A percentile compares a stretch with the other conserved stretches of the same genome.
Conservation (phyloP, 2,888 invertebrate genomes). For the Hedya salicella region DNA sequence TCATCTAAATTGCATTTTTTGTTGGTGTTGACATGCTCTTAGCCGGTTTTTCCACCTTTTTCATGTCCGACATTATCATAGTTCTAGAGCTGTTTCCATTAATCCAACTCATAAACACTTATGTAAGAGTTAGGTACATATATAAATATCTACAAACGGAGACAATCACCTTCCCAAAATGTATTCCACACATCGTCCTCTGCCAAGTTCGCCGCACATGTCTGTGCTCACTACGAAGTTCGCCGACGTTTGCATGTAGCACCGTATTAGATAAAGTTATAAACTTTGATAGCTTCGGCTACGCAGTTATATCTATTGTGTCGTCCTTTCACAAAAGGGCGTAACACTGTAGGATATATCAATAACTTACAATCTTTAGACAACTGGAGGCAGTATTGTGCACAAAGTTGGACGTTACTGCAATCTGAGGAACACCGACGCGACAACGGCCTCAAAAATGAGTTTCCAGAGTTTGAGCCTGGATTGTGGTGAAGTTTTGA, state of each 20-base stretch:
- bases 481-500: constrained; percentile 7
- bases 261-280: constrained; percentile 42
- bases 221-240: constrained; percentile 34
- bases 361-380: background rate
- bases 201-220: constrained; percentile 17
- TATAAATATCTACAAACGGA: background rate
- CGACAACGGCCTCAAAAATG: constrained; percentile 26
- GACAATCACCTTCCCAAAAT: constrained; percentile 19
- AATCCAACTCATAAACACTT: too few species aligned
- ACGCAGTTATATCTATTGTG: constrained; percentile 34
- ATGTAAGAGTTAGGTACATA: too few species aligned
- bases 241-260: constrained; percentile 41
- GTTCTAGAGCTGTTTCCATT: too few species aligned
- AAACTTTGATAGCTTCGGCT: constrained; percentile 41
- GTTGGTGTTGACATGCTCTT: too few species aligned
- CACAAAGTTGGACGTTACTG: constrained; percentile 33
- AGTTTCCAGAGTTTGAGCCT: constrained; percentile 12
- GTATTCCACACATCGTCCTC: constrained; percentile 37
- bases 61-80: too few species aligned
- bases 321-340: background rate
- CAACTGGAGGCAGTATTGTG: background rate
- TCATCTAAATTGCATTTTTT: too few species aligned
- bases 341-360: background rate
- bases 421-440: constrained; percentile 31
- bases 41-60: too few species aligned